Evolutionary conservation across 2,888 invertebrate species (phyloP), one percentile per base, ranked within the genome.

Genomic region (Melinopterus prodromus): DNA sequence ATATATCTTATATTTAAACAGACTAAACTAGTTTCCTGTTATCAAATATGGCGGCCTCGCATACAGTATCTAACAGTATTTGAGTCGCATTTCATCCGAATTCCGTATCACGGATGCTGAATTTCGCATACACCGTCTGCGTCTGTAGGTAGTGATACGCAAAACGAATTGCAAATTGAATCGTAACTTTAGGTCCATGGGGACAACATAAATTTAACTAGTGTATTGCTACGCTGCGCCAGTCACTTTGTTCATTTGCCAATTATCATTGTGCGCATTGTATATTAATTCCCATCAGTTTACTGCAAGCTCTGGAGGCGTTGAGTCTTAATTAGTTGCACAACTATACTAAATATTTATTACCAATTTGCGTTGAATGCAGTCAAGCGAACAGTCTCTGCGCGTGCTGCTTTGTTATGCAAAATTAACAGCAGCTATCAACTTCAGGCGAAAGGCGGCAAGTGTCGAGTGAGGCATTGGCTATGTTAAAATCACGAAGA

Each of bases 281-380:
- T 7, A 9, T 12, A 53, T 53, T 53, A 53, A 53, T 53, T 53
- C 53, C 53, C 53, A 53, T 53, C 53, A 53, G 53, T 53, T 53
- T 53, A 53, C 53, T 53, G 53, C 53, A 12, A 7, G 7, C 9
- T 53, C 9, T 53, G 12, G 53, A 53, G 53, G 53, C 53, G 53
- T 53, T 53, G 53, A 53, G 12, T 9, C 53, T 53, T 53, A 53
- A 53, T 53, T 53, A 53, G 53, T 53, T 53, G 53, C 53, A 53
- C 53, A 53, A 53, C 53, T 53, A 53, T 53, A 53, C 53, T 53
- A 53, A 53, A 53, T 53, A 53, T 53, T 53, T 53, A 53, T 53
- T 53, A 53, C 53, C 53, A 53, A 53, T 53, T 53, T 53, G 53
- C 53, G 53, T 53, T 53, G 53, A 53, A 12, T 53, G 1, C 5